Percentiles rank a stretch among this genome's conserved stretches.
Evolutionary conservation across 2,888 invertebrate genomes (phyloP).

Genomic region (Steinernema hermaphroditum): DNA sequence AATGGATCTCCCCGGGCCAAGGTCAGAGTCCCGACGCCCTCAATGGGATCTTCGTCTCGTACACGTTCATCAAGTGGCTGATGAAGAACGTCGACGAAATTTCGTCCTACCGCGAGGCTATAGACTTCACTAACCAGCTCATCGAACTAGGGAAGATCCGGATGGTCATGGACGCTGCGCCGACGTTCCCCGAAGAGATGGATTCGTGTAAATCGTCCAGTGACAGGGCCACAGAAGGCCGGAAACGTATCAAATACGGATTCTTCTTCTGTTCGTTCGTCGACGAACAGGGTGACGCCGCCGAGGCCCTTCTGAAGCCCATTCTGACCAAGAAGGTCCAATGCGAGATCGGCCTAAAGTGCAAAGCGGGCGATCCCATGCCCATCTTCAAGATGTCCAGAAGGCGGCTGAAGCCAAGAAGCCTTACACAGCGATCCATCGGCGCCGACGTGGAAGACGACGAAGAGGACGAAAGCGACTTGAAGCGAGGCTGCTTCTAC

Average conservation of each 20-base stretch:
- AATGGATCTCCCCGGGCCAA: neutral
- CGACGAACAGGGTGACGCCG: constrained; percentile 8
- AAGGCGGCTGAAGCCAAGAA: neutral
- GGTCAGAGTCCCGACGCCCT: neutral
- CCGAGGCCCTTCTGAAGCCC: neutral
- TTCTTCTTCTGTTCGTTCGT: constrained; percentile 89
- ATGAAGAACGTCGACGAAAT: constrained; percentile 39
- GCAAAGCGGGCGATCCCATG: neutral
- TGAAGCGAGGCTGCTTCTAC: neutral
- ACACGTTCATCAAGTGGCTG: constrained; percentile 51
- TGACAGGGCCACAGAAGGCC: constrained; percentile 33
- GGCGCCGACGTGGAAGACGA: neutral
- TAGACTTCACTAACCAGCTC: constrained; percentile 43
- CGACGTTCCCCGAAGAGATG: constrained; percentile 30
- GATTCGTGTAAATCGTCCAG: constrained; percentile 35
- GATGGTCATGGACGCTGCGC: constrained; percentile 30
- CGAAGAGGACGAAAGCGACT: neutral
- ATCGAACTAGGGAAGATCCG: constrained; percentile 33
- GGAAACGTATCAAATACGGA: constrained; percentile 78
- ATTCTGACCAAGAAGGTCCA: neutral
- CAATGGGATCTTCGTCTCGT: constrained; percentile 46
- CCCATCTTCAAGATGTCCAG: neutral
- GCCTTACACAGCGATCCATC: neutral
- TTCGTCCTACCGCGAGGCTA: constrained; percentile 39
- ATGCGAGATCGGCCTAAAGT: neutral